Percentiles rank a stretch among this genome's conserved stretches.
Conservation (phyloP, 2,113 vertebrate genomes). For the Anguilla rostrata region DNA sequence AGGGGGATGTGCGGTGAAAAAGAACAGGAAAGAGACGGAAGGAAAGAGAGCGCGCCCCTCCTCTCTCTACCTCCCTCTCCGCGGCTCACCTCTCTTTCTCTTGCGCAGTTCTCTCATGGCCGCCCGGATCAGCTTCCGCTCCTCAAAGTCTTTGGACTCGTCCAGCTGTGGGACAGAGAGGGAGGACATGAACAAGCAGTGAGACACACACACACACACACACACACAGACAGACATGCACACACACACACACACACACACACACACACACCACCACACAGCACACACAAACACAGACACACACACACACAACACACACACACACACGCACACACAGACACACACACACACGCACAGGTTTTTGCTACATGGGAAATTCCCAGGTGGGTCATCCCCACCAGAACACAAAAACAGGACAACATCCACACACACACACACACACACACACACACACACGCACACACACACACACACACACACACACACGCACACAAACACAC, state of each 20-base stretch:
- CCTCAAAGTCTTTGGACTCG: constrained; percentile 85
- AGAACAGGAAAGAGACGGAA: background rate
- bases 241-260: constrained; percentile 6
- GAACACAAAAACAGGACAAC: too few species aligned
- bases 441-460: constrained; percentile 8
- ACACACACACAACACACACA: background rate
- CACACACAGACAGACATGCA: background rate
- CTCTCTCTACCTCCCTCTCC: background rate
- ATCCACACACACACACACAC: background rate
- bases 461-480: too few species aligned
- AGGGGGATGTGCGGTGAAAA: too few species aligned
- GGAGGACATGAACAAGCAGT: constrained; percentile 25
- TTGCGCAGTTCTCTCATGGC: constrained; percentile 93
- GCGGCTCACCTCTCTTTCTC: constrained; percentile 84
- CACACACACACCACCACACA: background rate
- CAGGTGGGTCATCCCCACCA: too few species aligned
- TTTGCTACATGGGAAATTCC: too few species aligned
- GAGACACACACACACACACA: constrained; percentile 26
- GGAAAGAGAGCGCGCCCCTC: background rate
- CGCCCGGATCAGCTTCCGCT: constrained; percentile 87
- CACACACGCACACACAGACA: too few species aligned
- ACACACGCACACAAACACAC: too few species aligned
- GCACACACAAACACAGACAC: background rate
- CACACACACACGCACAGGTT: too few species aligned
- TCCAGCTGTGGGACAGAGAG: constrained; percentile 77